Conservation (phyloP, 2,888 invertebrate species). For the Spilosoma lubricipeda region DNA sequence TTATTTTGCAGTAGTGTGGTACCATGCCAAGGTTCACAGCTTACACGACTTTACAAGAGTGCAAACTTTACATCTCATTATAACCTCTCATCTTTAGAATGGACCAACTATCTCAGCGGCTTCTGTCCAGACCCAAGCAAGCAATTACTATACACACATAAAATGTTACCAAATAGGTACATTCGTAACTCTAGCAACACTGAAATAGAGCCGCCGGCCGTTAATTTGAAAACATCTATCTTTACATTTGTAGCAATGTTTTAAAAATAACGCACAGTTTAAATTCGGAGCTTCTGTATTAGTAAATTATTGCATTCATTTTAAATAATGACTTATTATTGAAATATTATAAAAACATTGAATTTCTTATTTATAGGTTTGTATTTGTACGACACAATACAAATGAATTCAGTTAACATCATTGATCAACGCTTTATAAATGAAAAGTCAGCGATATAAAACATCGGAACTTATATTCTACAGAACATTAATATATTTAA, state of each 20-base stretch:
- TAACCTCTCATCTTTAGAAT: slow-evolving; percentile 19
- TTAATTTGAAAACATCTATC: slow-evolving; percentile 24
- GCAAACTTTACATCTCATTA: slow-evolving; percentile 16
- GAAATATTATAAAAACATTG: slow-evolving; percentile 10
- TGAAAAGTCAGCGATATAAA: background rate
- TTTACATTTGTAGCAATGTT: slow-evolving; percentile 32
- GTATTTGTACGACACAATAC: slow-evolving; percentile 17
- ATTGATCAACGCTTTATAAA: slow-evolving; percentile 3
- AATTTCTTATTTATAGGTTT: slow-evolving; percentile 4
- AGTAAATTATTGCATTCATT: slow-evolving; percentile 35
- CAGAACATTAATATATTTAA: background rate
- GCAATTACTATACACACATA: slow-evolving; percentile 46
- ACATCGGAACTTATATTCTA: background rate
- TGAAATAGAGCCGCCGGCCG: slow-evolving; percentile 27
- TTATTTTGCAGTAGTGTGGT: slow-evolving; percentile 69
- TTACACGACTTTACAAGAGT: slow-evolving; percentile 18
- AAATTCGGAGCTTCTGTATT: slow-evolving; percentile 41
- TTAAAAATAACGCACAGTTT: slow-evolving; percentile 47
- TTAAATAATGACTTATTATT: slow-evolving; percentile 16
- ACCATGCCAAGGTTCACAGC: slow-evolving; percentile 42
- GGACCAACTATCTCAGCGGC: slow-evolving; percentile 29
- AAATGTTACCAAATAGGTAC: slow-evolving; percentile 42
- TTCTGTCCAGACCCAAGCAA: slow-evolving; percentile 39
- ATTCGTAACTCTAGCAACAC: slow-evolving; percentile 35
- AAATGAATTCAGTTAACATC: background rate